Percentiles rank a stretch among this genome's conserved stretches.
These are phyloP conservation scores for Heliconius ismenius DNA, from an alignment of 2,888 invertebrate species.

Conservation along the genomic window DNA sequence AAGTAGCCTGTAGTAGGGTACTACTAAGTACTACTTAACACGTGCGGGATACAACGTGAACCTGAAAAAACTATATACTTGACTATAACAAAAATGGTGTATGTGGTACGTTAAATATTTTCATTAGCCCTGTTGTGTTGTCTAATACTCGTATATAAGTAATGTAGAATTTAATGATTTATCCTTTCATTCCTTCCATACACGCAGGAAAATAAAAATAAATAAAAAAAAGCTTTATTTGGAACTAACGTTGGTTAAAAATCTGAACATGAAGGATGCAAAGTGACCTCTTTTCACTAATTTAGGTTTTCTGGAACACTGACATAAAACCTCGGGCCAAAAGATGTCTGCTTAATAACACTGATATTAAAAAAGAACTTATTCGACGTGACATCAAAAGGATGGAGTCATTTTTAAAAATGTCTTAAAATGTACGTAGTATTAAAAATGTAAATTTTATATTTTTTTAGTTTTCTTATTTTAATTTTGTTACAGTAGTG, in stretches of 20 bases:
- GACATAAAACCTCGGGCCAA: conserved; percentile 29
- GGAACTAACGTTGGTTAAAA: not conserved
- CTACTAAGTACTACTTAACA: too few relatives aligned
- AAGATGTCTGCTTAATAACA: conserved; percentile 2
- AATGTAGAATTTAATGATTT: not conserved
- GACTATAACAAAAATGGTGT: too few relatives aligned
- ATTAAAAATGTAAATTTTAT: not conserved
- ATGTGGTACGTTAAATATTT: too few relatives aligned
- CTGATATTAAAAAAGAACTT: conserved; percentile 12
- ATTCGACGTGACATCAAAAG: conserved; percentile 2
- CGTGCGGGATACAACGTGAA: too few relatives aligned
- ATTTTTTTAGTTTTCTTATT: not conserved
- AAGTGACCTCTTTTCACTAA: conserved; percentile 20
- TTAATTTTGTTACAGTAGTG: not conserved
- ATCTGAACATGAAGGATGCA: conserved; percentile 5
- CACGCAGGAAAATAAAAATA: not conserved
- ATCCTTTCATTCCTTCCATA: not conserved
- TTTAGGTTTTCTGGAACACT: conserved; percentile 24
- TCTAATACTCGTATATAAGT: too few relatives aligned
- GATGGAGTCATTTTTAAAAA: not conserved
- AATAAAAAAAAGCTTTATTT: not conserved
- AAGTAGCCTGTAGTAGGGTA: too few relatives aligned
- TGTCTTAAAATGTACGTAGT: not conserved
- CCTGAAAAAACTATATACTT: too few relatives aligned
- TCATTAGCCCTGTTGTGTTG: too few relatives aligned